Percentiles rank a stretch among this genome's conserved stretches.
Conservation (phyloP, 2,888 invertebrate genomes). For the Malacosoma neustria region DNA sequence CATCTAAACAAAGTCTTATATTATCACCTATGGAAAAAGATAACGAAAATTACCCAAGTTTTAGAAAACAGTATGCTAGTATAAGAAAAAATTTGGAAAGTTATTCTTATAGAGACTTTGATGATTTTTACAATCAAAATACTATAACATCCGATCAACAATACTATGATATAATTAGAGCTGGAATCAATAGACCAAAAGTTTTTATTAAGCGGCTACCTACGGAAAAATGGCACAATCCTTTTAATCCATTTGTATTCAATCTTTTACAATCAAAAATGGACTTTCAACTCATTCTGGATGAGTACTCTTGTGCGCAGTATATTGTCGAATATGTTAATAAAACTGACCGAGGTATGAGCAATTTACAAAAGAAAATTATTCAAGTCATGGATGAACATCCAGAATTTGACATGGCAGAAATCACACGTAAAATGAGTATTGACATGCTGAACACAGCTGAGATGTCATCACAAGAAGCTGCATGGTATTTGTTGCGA, state of each 20-base stretch:
- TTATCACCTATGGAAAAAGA: slow-evolving; percentile 24
- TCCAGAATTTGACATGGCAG: slow-evolving; percentile 17
- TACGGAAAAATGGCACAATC: slow-evolving; percentile 34
- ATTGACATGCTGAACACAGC: slow-evolving; percentile 28
- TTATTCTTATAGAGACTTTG: too few species aligned
- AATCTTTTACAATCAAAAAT: slow-evolving; percentile 24
- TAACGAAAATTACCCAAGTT: slow-evolving; percentile 20
- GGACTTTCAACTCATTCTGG: slow-evolving; percentile 26
- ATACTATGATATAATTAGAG: slow-evolving; percentile 26
- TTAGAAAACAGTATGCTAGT: slow-evolving; percentile 21
- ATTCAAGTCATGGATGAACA: slow-evolving; percentile 20
- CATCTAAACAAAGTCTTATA: slow-evolving; percentile 22
- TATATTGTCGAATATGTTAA: slow-evolving; percentile 40
- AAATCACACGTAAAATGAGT: slow-evolving; percentile 16
- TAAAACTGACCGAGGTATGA: slow-evolving; percentile 31
- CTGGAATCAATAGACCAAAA: slow-evolving; percentile 25
- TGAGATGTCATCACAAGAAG: slow-evolving; percentile 45
- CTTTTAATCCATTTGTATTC: slow-evolving; percentile 26
- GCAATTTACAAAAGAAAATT: slow-evolving; percentile 28
- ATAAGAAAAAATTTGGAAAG: too few species aligned
- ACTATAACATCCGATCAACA: slow-evolving; percentile 22
- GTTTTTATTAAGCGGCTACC: slow-evolving; percentile 27
- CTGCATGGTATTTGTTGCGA: slow-evolving; percentile 48
- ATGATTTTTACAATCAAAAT: slow-evolving; percentile 23
- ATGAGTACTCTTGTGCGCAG: slow-evolving; percentile 26